Conservation (phyloP, 2,888 invertebrate genomes). For the Anthophora plumipes region DNA sequence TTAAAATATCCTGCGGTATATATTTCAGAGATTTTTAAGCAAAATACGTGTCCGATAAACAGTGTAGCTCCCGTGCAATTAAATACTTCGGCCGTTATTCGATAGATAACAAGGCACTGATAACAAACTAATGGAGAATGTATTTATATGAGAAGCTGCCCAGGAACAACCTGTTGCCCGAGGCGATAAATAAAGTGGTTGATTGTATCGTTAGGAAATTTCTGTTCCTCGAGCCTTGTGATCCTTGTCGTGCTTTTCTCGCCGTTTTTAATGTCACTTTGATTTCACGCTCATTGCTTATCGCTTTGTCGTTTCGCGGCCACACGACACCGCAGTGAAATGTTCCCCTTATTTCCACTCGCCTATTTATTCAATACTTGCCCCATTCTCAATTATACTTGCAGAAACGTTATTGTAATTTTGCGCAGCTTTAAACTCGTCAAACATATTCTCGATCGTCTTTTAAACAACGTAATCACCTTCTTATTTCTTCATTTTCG, state of each 20-base stretch:
- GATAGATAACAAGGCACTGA: constrained; percentile 3
- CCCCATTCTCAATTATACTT: not conserved
- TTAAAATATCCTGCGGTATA: no score
- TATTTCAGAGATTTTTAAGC: not conserved
- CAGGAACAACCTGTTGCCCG: constrained; percentile 39
- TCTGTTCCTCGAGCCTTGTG: not conserved
- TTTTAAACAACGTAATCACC: no score
- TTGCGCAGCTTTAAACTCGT: no score
- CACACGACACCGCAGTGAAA: not conserved
- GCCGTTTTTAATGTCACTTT: not conserved
- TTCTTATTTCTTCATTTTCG: no score
- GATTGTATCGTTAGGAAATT: constrained; percentile 33
- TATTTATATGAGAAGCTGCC: constrained; percentile 7
- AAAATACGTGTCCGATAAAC: not conserved
- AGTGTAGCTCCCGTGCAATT: not conserved
- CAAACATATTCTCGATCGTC: no score
- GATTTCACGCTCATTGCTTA: not conserved
- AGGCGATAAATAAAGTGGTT: constrained; percentile 30
- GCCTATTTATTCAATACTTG: not conserved
- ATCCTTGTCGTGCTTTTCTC: not conserved
- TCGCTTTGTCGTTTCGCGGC: not conserved
- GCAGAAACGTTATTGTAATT: no score
- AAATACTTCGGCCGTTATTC: constrained; percentile 11
- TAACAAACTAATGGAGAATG: constrained; percentile 11
- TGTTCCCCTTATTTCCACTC: not conserved